Evolutionary conservation across 1,140 invertebrate genomes (phyloP).

Genomic region (Wasmannia auropunctata): DNA sequence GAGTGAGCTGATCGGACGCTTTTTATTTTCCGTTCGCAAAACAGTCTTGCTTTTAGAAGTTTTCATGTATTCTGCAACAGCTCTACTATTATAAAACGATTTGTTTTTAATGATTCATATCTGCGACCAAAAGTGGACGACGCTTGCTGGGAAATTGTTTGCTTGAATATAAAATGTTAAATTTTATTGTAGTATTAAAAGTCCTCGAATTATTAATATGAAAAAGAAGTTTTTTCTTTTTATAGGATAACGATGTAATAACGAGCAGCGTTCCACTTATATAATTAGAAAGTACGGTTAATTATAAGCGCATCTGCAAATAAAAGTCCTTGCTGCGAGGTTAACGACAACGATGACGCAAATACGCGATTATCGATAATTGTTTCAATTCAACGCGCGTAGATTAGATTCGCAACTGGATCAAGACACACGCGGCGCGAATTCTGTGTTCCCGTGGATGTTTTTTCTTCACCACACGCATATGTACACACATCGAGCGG

Average conservation of each 20-base stretch:
- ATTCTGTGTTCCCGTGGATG: background rate
- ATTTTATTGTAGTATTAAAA: background rate
- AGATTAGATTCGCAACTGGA: constrained; percentile 24
- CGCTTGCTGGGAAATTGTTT: background rate
- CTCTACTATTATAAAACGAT: background rate
- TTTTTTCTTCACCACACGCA: background rate
- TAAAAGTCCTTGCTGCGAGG: constrained; percentile 17
- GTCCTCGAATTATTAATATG: background rate
- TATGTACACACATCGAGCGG: background rate
- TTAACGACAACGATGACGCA: constrained; percentile 12
- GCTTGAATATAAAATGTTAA: background rate
- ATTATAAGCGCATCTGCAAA: background rate
- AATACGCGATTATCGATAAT: constrained; percentile 28
- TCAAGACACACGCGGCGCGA: background rate
- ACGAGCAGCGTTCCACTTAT: background rate
- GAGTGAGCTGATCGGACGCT: background rate
- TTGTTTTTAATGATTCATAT: background rate
- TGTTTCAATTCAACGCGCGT: background rate
- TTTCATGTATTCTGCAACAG: background rate
- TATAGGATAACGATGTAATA: background rate
- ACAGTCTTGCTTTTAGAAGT: background rate
- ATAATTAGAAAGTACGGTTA: constrained; percentile 2
- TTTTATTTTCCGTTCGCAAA: background rate
- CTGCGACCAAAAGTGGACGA: background rate
- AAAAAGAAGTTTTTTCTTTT: background rate